Conservation (phyloP, 2,888 invertebrate species). For the Lithophane ornitopus region DNA sequence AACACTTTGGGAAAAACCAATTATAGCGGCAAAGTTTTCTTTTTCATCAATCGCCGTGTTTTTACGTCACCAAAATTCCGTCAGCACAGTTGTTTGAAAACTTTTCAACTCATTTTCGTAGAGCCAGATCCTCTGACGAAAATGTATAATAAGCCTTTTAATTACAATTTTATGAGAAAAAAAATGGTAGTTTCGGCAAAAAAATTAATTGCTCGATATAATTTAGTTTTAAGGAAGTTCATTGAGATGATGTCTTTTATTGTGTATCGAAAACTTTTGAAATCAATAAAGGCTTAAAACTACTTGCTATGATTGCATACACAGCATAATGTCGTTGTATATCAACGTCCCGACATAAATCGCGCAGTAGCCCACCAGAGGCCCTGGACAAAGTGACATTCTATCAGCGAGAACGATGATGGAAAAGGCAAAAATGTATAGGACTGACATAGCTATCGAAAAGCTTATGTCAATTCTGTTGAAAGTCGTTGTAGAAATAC, state of each 20-base stretch:
- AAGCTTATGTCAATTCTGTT: no score
- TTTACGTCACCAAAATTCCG: slow-evolving; percentile 28
- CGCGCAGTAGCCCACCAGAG: no score
- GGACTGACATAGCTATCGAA: no score
- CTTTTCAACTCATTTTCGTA: slow-evolving; percentile 35
- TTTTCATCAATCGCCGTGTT: slow-evolving; percentile 36
- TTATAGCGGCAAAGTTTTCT: neutral
- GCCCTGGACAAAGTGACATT: no score
- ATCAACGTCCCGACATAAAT: no score
- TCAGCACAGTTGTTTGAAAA: slow-evolving; percentile 25
- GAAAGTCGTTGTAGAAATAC: no score
- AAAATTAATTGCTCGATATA: slow-evolving; percentile 41
- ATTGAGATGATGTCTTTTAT: slow-evolving; percentile 20
- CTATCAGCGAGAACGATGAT: no score
- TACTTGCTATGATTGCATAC: neutral
- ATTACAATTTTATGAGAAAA: slow-evolving; percentile 48
- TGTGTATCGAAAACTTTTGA: neutral
- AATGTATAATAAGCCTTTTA: slow-evolving; percentile 25
- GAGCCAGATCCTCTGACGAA: slow-evolving; percentile 3
- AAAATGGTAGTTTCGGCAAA: slow-evolving; percentile 19
- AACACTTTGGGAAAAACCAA: slow-evolving; percentile 20
- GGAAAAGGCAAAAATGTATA: no score
- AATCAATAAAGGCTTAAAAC: neutral
- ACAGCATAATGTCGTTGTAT: no score
- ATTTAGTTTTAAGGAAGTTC: slow-evolving; percentile 24